Base-by-base conservation (phyloP, 92 coral and sea anemone species). In the Zoanthus sansibaricus region DNA sequence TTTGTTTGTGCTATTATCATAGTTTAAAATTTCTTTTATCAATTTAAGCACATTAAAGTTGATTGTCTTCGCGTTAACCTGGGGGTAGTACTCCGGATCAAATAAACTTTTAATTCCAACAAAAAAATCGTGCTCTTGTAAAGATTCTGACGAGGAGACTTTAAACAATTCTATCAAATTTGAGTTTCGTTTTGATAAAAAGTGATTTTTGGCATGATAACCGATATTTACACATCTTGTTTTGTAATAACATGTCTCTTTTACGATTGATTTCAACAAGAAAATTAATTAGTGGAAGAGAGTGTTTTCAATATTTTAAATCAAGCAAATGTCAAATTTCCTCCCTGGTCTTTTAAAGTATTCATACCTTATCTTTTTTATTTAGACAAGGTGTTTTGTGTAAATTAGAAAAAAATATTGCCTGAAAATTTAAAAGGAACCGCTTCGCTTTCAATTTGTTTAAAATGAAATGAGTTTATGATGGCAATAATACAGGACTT, bases 21-120 rank as follows among this genome's bases (percentile, higher is more conserved):
- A 37, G 85, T 9, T 67, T 44, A 80, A 64, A 67, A 80, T 71
- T 66, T 14, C 75, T 30, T 9, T 21, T 14, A 46, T 33, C 44
- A 80, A 80, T 80, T 80, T 66, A 67, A 80, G 73, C 47, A 62
- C 62, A 80, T 80, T 80, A 80, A 80, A 67, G 75, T 80, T 66
- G 61, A 80, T 80, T 80, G 75, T 66, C 85, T 66, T 21, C 20
- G 37, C 48, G 44, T 49, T 64, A 47, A 42, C 75, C 85, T 13
- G 64, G 58, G 85, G 85, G 85, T 64, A 21, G 52, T 44, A 3
- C 59, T 64, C 47, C 75, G 85, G 75, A 56, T 32, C 21, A 16
- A 48, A 49, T 15, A 75, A 21, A 48, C 17, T 48, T 48, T 51
- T 3, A 75, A 75, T 9, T 75, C 79, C 64, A 67, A 76, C 68